These are phyloP conservation scores for Antennarius maculatus DNA, from an alignment of 2,797 vertebrate species.

Conservation along the genomic window DNA sequence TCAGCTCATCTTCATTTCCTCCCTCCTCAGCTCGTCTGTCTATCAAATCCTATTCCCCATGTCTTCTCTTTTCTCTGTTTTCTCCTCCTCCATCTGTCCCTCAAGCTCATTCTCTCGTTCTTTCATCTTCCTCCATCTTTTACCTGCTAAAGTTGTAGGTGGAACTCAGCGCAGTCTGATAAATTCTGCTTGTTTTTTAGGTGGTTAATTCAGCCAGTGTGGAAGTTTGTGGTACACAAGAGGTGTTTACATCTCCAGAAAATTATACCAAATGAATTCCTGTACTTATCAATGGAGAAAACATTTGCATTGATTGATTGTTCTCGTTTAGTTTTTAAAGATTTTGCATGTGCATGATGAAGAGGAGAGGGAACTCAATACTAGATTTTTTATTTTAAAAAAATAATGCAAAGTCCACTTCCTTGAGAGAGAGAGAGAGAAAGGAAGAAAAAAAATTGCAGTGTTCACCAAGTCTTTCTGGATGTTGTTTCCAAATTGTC, in stretches of 20 bases:
- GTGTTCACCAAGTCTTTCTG: neutral
- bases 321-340: neutral
- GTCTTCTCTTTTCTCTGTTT: neutral
- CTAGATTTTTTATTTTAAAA: no score
- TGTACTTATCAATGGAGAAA: no score
- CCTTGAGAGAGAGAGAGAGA: neutral
- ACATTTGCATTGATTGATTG: no score
- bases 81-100: neutral
- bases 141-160: neutral
- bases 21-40: neutral
- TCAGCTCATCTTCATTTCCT: neutral
- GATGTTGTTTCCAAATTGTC: conserved; percentile 17
- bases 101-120: neutral
- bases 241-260: neutral
- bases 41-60: neutral
- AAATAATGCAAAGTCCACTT: no score
- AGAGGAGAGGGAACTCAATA: no score
- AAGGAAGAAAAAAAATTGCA: neutral
- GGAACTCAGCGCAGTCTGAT: no score
- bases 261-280: neutral
- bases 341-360: neutral
- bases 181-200: no score
- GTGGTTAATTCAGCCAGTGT: neutral
- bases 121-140: neutral
- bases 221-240: neutral